Base-by-base conservation (phyloP, 2,113 vertebrate species). In the Vidua chalybeata region DNA sequence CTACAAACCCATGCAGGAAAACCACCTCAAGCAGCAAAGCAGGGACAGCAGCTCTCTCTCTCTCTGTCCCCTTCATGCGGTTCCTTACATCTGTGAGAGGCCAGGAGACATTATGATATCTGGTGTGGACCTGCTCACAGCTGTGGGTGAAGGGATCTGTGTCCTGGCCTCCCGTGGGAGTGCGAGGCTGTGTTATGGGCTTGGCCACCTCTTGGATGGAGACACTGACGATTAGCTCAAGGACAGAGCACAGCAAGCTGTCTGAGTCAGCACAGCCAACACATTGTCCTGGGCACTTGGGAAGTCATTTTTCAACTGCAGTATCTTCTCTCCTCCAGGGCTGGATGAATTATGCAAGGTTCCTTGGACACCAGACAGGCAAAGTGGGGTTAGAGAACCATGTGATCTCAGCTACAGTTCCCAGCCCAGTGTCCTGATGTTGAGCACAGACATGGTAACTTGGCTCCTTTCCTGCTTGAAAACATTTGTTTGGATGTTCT, bases 401-500 rank as follows among this genome's bases (percentile, higher is more conserved):
- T 67, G 54, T 83, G 78, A 90, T 88, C 72, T 95, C 86, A 73
- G 81, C 59, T 91, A 48, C 31, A 26, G 58, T 89, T 97, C 85
- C 85, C 93, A 86, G 90, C 59, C 79, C 81, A 56, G 62, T 1
- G 1, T 83, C 71, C 84, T 59, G 78, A 77, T 89, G n/a, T 21
- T 90, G 68, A 59, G 72, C 69, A n/a, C 74, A 94, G 93, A 86
- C 68, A 2, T 35, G 87, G 84, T 91, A 93, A 96, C 58, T 95
- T 96, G 90, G 89, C 92, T 75, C 3, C 59, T 80, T 87, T 94
- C 52, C 48, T 89, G 66, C 83, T 85, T 83, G 48, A 82, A 94
- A 87, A 91, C 82, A 90, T 92, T 93, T 87, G 73, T 96, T 95
- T 85, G 93, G 94, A 92, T 64, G 87, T 75, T 84, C 85, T 84